Conservation (phyloP, 2,113 vertebrate genomes). For the Salminus brasiliensis region DNA sequence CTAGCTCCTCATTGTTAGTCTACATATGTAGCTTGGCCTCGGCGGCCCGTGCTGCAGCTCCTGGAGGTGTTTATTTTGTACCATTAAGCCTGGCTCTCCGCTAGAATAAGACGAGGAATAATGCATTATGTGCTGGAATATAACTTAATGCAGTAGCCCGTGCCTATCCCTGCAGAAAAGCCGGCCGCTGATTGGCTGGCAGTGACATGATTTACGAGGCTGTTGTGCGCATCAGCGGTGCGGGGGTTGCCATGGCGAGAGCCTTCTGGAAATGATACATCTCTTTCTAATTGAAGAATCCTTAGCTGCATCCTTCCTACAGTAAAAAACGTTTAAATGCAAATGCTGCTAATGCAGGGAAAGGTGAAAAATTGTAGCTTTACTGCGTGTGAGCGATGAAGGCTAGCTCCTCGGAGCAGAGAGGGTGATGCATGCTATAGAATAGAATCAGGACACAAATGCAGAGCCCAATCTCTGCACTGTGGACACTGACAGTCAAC, state of each 20-base stretch:
- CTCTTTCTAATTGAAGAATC: constrained; percentile 59
- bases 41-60: not conserved
- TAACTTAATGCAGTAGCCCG: constrained; percentile 40
- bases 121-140: constrained; percentile 49
- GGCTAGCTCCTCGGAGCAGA: constrained; percentile 34
- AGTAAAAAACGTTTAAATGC: constrained; percentile 54
- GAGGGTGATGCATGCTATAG: constrained; percentile 39
- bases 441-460: constrained; percentile 15
- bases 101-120: constrained; percentile 42
- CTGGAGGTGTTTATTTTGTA: constrained; percentile 48
- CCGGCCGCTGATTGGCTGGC: constrained; percentile 52
- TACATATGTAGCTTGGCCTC: constrained; percentile 32
- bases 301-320: constrained; percentile 44
- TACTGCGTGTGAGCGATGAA: constrained; percentile 40
- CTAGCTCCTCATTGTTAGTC: not conserved
- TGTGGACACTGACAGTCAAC: not conserved
- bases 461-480: constrained; percentile 9
- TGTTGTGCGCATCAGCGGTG: constrained; percentile 45
- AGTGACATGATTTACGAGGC: constrained; percentile 54
- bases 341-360: constrained; percentile 51
- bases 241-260: constrained; percentile 42
- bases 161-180: constrained; percentile 46
- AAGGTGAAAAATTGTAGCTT: constrained; percentile 45
- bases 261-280: constrained; percentile 53
- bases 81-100: constrained; percentile 25